phyloP scores from a whole-genome alignment of 2,888 invertebrate genomes.

The Ormyrus pomaceus region DNA sequence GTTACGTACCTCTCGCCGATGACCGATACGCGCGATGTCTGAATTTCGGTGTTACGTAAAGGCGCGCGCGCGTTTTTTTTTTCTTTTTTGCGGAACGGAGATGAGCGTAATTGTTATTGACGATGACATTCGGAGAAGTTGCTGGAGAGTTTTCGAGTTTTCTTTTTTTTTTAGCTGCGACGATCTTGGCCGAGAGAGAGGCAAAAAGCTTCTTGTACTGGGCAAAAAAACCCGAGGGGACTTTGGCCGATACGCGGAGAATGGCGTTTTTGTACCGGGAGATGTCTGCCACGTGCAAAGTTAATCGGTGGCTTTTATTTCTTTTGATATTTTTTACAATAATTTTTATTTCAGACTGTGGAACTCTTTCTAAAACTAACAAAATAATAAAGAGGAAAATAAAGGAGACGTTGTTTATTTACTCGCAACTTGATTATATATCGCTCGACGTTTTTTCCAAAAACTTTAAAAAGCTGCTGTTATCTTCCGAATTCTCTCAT shows the following conservation, averaged over 20 bases:
- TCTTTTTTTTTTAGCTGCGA: not conserved
- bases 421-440: too few species aligned
- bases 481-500: too few species aligned
- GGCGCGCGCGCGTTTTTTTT: not conserved
- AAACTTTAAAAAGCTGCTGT: not conserved
- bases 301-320: too few species aligned
- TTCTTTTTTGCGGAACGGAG: not conserved
- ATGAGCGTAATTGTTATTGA: not conserved
- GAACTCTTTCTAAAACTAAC: too few species aligned
- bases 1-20: not conserved
- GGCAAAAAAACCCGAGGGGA: constrained; percentile 6
- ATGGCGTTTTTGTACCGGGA: not conserved
- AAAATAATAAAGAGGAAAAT: too few species aligned
- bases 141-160: not conserved
- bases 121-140: constrained; percentile 14
- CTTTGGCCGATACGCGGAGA: not conserved
- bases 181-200: too few species aligned
- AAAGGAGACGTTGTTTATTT: too few species aligned
- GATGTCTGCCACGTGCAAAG: too few species aligned
- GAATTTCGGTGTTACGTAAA: constrained; percentile 29
- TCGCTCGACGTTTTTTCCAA: not conserved
- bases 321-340: too few species aligned
- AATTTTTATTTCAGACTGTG: too few species aligned
- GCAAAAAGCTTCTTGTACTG: not conserved
- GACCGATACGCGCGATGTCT: not conserved